These are phyloP conservation scores for Pachliopta kotzebuea DNA, from an alignment of 2,888 invertebrate genomes.

Conservation along the genomic window DNA sequence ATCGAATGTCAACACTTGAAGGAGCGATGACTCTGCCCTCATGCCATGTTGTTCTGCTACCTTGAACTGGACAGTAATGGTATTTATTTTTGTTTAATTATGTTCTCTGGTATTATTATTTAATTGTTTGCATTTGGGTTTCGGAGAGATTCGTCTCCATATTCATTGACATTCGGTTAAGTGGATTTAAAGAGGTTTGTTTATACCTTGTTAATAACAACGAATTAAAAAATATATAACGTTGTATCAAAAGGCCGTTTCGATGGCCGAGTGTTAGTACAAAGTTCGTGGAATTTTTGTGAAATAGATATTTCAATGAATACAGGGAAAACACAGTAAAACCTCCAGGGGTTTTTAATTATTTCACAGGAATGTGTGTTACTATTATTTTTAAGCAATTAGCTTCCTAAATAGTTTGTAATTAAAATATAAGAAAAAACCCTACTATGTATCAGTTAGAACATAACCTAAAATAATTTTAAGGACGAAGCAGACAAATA, in stretches of 20 bases:
- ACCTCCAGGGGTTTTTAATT: too few relatives aligned
- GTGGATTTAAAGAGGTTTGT: conserved; percentile 28
- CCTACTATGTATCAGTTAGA: too few relatives aligned
- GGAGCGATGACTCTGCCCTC: conserved; percentile 67
- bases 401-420: too few relatives aligned
- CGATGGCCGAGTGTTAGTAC: conserved; percentile 12
- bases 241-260: conserved; percentile 12
- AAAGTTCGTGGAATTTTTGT: not conserved
- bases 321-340: not conserved
- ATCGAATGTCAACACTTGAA: conserved; percentile 72
- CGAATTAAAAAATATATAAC: conserved; percentile 7
- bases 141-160: conserved; percentile 21
- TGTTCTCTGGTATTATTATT: conserved; percentile 28
- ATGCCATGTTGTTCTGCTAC: conserved; percentile 33
- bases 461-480: too few relatives aligned
- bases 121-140: conserved; percentile 26
- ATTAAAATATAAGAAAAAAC: too few relatives aligned
- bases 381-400: too few relatives aligned
- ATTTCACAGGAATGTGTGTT: too few relatives aligned
- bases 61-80: conserved; percentile 34
- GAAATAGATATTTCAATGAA: not conserved
- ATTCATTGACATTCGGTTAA: conserved; percentile 21
- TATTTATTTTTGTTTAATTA: conserved; percentile 36
- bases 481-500: too few relatives aligned
- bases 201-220: conserved; percentile 15